A percentile compares a stretch with the other conserved stretches of the same genome.
Conservation (phyloP, 2,888 invertebrate species). For the Nephrotoma appendiculata region DNA sequence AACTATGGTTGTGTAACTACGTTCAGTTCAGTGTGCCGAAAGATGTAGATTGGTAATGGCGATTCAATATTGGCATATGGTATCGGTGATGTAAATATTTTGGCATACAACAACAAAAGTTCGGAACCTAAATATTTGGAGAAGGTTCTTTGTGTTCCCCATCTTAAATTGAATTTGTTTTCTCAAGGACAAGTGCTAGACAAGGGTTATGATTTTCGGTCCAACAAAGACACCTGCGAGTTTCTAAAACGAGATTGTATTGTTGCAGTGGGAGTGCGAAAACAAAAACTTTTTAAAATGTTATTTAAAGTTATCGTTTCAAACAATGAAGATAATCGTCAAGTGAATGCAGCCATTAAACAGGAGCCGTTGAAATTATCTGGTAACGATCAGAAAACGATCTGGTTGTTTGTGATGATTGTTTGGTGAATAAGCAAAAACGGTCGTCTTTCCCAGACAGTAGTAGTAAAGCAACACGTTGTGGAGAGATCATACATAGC, state of each 20-base stretch:
- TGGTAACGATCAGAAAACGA: conserved; percentile 9
- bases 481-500: conserved; percentile 13
- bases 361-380: conserved; percentile 1
- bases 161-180: conserved; percentile 9
- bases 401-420: conserved; percentile 11
- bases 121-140: conserved; percentile 9
- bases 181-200: conserved; percentile 6
- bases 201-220: conserved; percentile 6
- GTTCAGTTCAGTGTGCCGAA: no score
- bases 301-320: conserved; percentile 3
- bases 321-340: background rate
- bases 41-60: conserved; percentile 13
- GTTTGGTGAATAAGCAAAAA: conserved; percentile 10
- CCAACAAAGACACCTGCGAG: background rate
- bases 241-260: conserved; percentile 10
- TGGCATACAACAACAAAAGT: conserved; percentile 8
- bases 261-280: conserved; percentile 10
- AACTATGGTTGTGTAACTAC: background rate
- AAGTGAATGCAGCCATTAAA: background rate
- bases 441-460: conserved; percentile 8
- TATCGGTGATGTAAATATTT: conserved; percentile 12
- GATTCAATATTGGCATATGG: conserved; percentile 10
- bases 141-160: conserved; percentile 14
- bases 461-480: conserved; percentile 6
- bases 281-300: conserved; percentile 9